phyloP scores from a whole-genome alignment of 2,797 vertebrate species.

The Halcyon chelicuti region DNA sequence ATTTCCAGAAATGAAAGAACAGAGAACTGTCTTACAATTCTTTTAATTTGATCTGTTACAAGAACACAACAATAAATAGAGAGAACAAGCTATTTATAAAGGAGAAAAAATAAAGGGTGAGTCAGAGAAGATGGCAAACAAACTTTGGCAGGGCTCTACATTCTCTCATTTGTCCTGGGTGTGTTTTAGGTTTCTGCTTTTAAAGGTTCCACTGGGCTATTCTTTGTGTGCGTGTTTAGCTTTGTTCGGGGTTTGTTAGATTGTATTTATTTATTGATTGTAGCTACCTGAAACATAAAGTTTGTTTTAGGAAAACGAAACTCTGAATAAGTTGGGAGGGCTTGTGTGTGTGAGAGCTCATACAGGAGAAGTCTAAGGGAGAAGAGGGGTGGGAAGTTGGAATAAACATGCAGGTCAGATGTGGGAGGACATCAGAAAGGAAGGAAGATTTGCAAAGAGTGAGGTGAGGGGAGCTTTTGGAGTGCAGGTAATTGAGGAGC shows the following conservation, averaged over 20 bases:
- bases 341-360: accelerated
- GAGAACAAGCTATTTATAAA: background rate
- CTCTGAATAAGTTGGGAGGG: background rate
- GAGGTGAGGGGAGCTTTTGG: background rate
- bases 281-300: too few relatives aligned
- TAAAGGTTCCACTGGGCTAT: background rate
- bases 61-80: background rate
- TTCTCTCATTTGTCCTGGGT: background rate
- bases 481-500: background rate
- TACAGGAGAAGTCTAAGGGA: background rate
- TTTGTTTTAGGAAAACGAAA: background rate
- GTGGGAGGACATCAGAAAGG: background rate
- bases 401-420: background rate
- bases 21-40: background rate
- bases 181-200: background rate
- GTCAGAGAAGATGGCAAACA: background rate
- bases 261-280: too few relatives aligned
- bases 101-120: background rate
- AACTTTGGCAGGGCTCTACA: background rate
- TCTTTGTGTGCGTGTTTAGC: background rate
- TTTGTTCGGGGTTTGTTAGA: too few relatives aligned
- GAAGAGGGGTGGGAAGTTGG: background rate
- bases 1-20: background rate
- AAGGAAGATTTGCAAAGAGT: background rate
- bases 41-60: background rate